phyloP scores from a whole-genome alignment of 2,888 invertebrate genomes.

The Acanthoscelides obtectus region DNA sequence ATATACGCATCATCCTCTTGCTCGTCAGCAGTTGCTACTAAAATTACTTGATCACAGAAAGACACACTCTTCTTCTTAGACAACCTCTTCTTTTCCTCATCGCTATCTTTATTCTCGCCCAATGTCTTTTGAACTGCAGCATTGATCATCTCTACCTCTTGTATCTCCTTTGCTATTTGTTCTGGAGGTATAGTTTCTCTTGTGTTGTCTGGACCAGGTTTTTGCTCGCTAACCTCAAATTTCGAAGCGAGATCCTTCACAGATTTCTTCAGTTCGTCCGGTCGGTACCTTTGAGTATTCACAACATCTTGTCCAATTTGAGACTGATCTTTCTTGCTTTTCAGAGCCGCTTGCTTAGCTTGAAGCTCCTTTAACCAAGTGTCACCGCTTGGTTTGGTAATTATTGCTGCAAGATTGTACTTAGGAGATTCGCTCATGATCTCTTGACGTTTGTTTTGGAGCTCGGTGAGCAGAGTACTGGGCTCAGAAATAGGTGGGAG shows the following conservation, averaged over 20 bases:
- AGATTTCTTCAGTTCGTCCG: constrained; percentile 43
- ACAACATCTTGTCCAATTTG: constrained; percentile 32
- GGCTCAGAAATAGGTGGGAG: constrained; percentile 33
- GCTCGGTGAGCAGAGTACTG: constrained; percentile 54
- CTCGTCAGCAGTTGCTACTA: constrained; percentile 89
- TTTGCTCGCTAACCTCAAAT: constrained; percentile 55
- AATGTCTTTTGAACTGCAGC: constrained; percentile 51
- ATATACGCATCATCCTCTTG: constrained; percentile 87
- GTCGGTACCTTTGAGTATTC: constrained; percentile 29
- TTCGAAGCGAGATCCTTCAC: constrained; percentile 79
- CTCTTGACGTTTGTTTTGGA: constrained; percentile 62
- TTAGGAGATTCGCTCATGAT: constrained; percentile 53
- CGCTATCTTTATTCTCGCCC: constrained; percentile 34
- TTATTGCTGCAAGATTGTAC: constrained; percentile 37
- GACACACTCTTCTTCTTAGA: constrained; percentile 91
- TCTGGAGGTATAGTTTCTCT: constrained; percentile 45
- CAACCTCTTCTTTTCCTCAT: constrained; percentile 47
- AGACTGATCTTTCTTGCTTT: constrained; percentile 50
- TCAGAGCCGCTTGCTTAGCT: constrained; percentile 67
- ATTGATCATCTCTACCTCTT: constrained; percentile 55
- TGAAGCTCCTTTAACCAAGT: constrained; percentile 76
- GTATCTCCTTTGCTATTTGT: constrained; percentile 54
- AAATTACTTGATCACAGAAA: constrained; percentile 89
- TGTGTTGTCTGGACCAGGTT: constrained; percentile 19
- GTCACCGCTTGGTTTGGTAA: constrained; percentile 47